A percentile compares a stretch with the other conserved stretches of the same genome.
Evolutionary conservation across 2,888 invertebrate species (phyloP).

Genomic region (Lasioglossum malachurum): DNA sequence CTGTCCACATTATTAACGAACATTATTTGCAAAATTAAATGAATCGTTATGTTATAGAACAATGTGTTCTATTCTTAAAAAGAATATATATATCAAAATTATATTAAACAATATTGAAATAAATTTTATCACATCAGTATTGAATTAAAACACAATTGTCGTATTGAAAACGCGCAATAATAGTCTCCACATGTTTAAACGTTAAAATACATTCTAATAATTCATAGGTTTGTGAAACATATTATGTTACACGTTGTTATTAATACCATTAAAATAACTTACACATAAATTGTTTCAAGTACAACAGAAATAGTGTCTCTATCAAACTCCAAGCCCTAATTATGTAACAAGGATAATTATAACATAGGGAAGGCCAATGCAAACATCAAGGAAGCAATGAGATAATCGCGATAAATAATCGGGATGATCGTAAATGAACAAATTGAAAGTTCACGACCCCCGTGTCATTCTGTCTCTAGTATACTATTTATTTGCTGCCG

Average conservation of each 20-base stretch:
- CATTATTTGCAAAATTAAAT: too few relatives aligned
- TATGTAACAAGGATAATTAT: conserved; percentile 35
- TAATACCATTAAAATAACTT: not conserved
- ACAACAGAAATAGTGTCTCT: not conserved
- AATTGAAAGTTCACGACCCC: conserved; percentile 46
- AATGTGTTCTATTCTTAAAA: not conserved
- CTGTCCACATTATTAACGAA: too few relatives aligned
- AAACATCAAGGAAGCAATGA: not conserved
- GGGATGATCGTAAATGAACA: not conserved
- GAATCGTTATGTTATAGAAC: too few relatives aligned
- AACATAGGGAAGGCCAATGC: not conserved
- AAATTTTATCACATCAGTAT: not conserved
- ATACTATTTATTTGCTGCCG: conserved; percentile 31
- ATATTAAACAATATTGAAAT: not conserved
- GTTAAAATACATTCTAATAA: not conserved
- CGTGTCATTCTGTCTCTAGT: conserved; percentile 17
- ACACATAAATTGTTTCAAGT: not conserved
- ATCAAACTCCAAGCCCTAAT: conserved; percentile 1
- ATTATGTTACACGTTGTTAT: not conserved
- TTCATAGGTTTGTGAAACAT: not conserved
- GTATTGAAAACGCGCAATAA: too few relatives aligned
- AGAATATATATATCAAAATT: too few relatives aligned
- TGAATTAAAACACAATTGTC: not conserved
- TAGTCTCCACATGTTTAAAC: not conserved
- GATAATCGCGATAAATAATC: not conserved